Evolutionary conservation across 2,888 invertebrate species (phyloP).

Genomic region (Patella depressa): DNA sequence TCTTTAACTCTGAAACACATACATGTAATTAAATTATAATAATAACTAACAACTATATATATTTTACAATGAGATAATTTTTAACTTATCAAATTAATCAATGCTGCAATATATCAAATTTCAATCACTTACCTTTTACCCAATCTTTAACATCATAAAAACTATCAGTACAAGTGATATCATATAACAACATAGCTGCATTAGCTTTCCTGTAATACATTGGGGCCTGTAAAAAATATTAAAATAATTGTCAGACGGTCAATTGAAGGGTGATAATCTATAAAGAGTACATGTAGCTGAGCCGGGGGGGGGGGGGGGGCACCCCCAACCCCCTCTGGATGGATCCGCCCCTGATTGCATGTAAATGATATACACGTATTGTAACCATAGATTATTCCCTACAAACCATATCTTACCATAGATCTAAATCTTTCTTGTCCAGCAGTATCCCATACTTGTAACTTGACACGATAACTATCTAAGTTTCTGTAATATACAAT

Average conservation of each 20-base stretch:
- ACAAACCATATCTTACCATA: slow-evolving; percentile 74
- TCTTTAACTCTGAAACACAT: slow-evolving; percentile 72
- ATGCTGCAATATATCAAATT: no score
- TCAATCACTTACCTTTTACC: slow-evolving; percentile 78
- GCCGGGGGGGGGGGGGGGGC: no score
- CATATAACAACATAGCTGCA: slow-evolving; percentile 89
- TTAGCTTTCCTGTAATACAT: slow-evolving; percentile 95
- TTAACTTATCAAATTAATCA: no score
- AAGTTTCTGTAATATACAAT: slow-evolving; percentile 55
- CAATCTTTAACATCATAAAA: slow-evolving; percentile 87
- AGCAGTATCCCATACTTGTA: slow-evolving; percentile 89
- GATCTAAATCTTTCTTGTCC: slow-evolving; percentile 90
- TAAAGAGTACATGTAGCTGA: no score
- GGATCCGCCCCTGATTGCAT: no score
- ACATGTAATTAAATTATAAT: neutral
- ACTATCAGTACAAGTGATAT: slow-evolving; percentile 82
- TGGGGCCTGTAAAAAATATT: slow-evolving; percentile 76
- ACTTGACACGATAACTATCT: slow-evolving; percentile 66
- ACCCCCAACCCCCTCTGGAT: no score
- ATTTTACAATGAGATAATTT: no score
- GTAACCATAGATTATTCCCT: neutral
- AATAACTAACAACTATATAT: no score
- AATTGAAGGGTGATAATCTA: no score
- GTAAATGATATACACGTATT: no score
- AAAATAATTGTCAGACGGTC: neutral